Evolutionary conservation across 2,888 invertebrate species (phyloP), one percentile per base, ranked within the genome.

Genomic region (Drosophila monieri): DNA sequence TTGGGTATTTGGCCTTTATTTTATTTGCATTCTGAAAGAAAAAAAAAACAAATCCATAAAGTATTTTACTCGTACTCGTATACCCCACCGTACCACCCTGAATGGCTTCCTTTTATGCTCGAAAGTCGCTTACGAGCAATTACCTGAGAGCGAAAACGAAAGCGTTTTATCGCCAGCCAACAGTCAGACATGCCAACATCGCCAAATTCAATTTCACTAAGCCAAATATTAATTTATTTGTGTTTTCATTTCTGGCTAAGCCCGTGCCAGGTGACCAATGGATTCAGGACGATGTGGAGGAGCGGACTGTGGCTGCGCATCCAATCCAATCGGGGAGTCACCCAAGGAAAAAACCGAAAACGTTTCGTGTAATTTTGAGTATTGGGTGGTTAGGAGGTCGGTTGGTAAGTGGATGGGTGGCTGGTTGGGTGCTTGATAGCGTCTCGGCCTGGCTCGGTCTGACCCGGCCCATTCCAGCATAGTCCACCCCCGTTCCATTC

Each of bases 91-190:
- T 41, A 30, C 37, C 14, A 30, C 41, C 46, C 47, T 52, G 37
- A 70, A 65, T 80, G 65, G 71, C 71, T 78, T 65, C 71, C 77
- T 76, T 83, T 86, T 76, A 81, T 80, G 80, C 74, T 84, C 84
- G 80, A 84, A 73, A 15, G 15, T 84, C 84, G 84, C 84, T 85
- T 81, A 81, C 85, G 86, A 86, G 85, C 87, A 86, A 86, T 85
- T 87, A 86, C 81, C 81, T 80, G 85, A 85, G 78, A 85, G 73
- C 83, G 81, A 87, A 83, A 87, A 73, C 85, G 81, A 87, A 83
- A 80, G 84, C 87, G 77, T 83, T 85, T 83, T 83, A 83, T 83
- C 87, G 85, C 66, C 65, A 73, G 67, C 77, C 53, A 75, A 62
- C 80, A 85, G 81, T 60, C 72, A 62, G 72, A 64, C 70, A 70